These are phyloP conservation scores for Sula dactylatra DNA, from an alignment of 2,113 vertebrate genomes.

Conservation along the genomic window DNA sequence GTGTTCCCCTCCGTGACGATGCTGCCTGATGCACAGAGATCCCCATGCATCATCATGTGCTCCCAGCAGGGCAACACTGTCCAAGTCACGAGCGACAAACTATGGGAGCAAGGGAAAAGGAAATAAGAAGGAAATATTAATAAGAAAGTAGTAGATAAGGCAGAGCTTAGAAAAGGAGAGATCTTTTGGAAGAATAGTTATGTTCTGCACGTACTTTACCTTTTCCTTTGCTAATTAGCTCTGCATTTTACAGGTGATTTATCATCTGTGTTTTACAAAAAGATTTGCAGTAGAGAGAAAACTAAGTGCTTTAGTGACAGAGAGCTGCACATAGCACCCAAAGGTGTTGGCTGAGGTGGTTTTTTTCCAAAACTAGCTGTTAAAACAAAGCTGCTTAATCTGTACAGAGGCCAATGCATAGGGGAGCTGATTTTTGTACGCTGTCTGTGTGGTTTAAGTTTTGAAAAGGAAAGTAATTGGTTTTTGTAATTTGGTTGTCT, in stretches of 20 bases:
- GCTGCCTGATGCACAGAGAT: neutral
- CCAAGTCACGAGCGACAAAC: neutral
- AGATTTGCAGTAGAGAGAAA: neutral
- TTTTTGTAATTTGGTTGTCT: neutral
- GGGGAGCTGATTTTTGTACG: neutral
- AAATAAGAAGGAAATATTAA: neutral
- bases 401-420: neutral
- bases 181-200: neutral
- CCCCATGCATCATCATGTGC: rapidly evolving
- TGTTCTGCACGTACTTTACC: rapidly evolving
- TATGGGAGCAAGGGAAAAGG: neutral
- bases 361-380: neutral
- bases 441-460: neutral
- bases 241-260: neutral
- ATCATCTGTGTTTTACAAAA: neutral
- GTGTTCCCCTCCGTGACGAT: neutral
- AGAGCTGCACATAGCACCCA: neutral
- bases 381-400: neutral
- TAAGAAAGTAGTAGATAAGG: neutral
- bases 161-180: neutral
- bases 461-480: neutral
- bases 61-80: neutral
- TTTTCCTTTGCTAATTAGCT: neutral
- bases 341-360: neutral
- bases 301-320: neutral